Percentiles rank a stretch among this genome's conserved stretches.
Evolutionary conservation across 1,140 invertebrate species (phyloP).

Genomic region (Galleria mellonella): DNA sequence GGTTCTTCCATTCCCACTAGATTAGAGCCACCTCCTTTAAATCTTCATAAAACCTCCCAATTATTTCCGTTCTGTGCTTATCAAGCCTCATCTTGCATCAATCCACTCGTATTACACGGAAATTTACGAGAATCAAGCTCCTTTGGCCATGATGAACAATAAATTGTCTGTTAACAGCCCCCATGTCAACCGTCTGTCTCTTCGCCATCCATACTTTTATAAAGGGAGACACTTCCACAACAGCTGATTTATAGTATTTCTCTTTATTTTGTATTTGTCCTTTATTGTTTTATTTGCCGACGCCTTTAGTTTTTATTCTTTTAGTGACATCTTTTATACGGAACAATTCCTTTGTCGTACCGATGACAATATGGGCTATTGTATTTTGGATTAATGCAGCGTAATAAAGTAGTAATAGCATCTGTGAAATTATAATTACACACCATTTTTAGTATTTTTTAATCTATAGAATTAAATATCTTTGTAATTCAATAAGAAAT

Average conservation of each 20-base stretch:
- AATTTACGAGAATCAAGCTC: constrained; percentile 58
- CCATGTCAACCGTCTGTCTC: constrained; percentile 26
- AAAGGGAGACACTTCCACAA: constrained; percentile 27
- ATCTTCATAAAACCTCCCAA: constrained; percentile 41
- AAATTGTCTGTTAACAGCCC: constrained; percentile 57
- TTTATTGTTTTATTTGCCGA: constrained; percentile 19
- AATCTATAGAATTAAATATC: too few species aligned
- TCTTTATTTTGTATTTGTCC: constrained; percentile 37
- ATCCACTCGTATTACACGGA: constrained; percentile 57
- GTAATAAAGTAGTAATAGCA: too few species aligned
- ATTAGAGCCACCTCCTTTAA: too few species aligned
- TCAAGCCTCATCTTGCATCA: constrained; percentile 44
- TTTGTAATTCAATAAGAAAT: too few species aligned
- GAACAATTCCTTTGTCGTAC: constrained; percentile 16
- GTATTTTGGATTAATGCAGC: too few species aligned
- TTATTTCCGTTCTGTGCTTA: constrained; percentile 46
- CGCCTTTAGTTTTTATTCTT: constrained; percentile 8
- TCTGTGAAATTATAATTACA: too few species aligned
- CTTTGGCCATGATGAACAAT: constrained; percentile 51
- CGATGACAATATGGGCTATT: constrained; percentile 4
- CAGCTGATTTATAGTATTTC: constrained; percentile 48
- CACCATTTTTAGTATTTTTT: too few species aligned
- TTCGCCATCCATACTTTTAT: constrained; percentile 29
- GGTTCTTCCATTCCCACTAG: too few species aligned
- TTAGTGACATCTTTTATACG: constrained; percentile 13